These are phyloP conservation scores for Brachionus manjavacas DNA, from an alignment of 1,140 invertebrate genomes.

Conservation along the genomic window DNA sequence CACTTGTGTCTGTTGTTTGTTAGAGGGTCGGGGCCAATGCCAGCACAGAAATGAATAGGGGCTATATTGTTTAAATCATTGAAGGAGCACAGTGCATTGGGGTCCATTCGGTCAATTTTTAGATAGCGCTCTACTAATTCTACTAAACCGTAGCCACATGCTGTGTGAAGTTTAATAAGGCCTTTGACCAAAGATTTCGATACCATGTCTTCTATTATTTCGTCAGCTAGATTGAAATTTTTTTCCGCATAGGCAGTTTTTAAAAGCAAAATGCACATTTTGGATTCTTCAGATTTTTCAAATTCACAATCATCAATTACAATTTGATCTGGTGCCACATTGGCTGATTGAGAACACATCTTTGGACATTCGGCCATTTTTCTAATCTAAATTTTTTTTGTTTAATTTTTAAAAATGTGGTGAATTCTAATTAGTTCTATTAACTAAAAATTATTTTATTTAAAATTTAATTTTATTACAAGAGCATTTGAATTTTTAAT, in stretches of 20 bases:
- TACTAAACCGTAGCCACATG: constrained; percentile 7
- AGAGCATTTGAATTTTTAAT: neutral
- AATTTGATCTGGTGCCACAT: neutral
- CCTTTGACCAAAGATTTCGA: constrained; percentile 19
- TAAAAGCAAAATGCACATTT: neutral
- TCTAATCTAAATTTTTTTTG: neutral
- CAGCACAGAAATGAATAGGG: constrained; percentile 34
- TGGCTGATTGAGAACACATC: neutral
- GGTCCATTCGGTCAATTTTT: neutral
- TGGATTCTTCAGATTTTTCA: constrained; percentile 22
- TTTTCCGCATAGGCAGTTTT: constrained; percentile 21
- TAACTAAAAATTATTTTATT: neutral
- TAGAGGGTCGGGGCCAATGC: constrained; percentile 20
- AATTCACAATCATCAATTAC: neutral
- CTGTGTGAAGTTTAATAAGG: constrained; percentile 19
- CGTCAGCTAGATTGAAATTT: constrained; percentile 4
- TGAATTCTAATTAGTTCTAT: neutral
- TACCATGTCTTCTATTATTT: constrained; percentile 33
- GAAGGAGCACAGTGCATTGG: neutral
- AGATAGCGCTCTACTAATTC: constrained; percentile 30
- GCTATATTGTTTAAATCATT: neutral
- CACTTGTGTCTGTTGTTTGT: constrained; percentile 5
- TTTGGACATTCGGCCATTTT: neutral
- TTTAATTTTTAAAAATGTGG: no score
- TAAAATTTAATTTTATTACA: neutral